phyloP scores from a whole-genome alignment of 2,113 vertebrate species.

The Xenotilapia flavipinnis region DNA sequence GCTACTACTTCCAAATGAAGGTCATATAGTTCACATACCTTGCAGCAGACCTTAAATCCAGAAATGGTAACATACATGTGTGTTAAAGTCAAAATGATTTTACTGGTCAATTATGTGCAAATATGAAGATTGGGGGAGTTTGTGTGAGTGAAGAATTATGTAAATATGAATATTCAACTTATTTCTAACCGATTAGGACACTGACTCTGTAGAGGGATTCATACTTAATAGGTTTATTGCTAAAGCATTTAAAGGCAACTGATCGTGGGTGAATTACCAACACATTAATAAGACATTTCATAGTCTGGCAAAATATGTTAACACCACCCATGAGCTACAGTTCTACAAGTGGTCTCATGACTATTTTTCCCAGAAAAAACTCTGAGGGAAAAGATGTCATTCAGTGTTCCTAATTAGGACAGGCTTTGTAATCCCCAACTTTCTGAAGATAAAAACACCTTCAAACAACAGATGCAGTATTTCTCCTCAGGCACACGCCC shows the following conservation, averaged over 20 bases:
- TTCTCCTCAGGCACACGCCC: slow-evolving; percentile 39
- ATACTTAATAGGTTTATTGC: neutral
- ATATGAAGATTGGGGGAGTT: neutral
- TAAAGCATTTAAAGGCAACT: neutral
- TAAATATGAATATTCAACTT: neutral
- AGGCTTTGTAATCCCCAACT: neutral
- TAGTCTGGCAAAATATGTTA: neutral
- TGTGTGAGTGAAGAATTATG: neutral
- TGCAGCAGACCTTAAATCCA: neutral
- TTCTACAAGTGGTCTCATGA: neutral
- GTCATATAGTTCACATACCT: neutral
- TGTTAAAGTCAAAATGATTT: neutral
- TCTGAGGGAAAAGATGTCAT: slow-evolving; percentile 11
- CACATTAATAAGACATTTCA: neutral
- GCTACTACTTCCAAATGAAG: neutral
- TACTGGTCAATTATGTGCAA: neutral
- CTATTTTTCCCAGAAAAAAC: neutral
- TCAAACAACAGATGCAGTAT: slow-evolving; percentile 35
- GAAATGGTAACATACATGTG: neutral
- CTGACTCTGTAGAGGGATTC: neutral
- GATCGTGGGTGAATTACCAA: neutral
- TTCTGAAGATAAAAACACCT: neutral
- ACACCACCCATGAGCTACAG: neutral
- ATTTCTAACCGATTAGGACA: neutral
- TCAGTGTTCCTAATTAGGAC: slow-evolving; percentile 32